phyloP scores from a whole-genome alignment of 2,113 vertebrate species.

The Nestor notabilis region DNA sequence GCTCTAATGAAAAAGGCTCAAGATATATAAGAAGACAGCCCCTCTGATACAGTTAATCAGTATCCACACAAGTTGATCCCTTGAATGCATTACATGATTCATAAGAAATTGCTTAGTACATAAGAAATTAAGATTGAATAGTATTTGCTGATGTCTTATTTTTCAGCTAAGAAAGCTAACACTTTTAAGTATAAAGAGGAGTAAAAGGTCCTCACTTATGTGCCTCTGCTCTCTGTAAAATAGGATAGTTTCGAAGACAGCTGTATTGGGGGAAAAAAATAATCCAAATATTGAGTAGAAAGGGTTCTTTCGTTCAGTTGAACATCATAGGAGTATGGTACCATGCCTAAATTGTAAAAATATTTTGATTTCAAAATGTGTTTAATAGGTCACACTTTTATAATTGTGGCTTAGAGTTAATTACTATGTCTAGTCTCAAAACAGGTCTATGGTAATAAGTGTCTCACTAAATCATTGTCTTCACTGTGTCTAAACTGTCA shows the following conservation, averaged over 20 bases:
- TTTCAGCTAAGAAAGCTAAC: not conserved
- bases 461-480: not conserved
- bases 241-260: not conserved
- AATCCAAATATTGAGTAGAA: not conserved
- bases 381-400: not conserved
- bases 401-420: not conserved
- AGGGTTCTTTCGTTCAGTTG: not conserved
- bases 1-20: slow-evolving; percentile 50
- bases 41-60: slow-evolving; percentile 51
- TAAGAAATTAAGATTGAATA: slow-evolving; percentile 45
- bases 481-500: not conserved
- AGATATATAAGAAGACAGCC: slow-evolving; percentile 34
- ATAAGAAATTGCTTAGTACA: slow-evolving; percentile 43
- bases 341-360: not conserved
- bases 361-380: not conserved
- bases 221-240: not conserved
- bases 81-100: slow-evolving; percentile 16
- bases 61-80: slow-evolving; percentile 46
- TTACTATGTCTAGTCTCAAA: not conserved
- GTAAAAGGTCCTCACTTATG: not conserved
- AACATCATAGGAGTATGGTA: not conserved
- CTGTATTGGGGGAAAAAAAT: not conserved
- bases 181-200: not conserved
- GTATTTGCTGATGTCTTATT: slow-evolving; percentile 24
- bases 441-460: not conserved